Evolutionary conservation across 1,140 invertebrate genomes (phyloP).

Genomic region (Listronotus bonariensis): DNA sequence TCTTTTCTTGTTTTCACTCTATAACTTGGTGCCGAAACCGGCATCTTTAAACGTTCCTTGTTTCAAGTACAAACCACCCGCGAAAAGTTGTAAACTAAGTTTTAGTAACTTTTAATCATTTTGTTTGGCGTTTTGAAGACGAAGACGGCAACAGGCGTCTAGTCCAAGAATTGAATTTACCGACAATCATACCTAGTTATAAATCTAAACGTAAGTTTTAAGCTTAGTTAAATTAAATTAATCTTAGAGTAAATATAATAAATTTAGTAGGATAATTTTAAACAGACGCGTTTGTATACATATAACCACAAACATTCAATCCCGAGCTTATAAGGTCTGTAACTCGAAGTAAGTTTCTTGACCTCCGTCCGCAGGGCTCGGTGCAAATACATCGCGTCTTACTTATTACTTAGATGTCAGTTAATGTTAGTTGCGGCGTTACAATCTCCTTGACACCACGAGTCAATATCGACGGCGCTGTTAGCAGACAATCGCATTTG

Average conservation of each 20-base stretch:
- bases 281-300: constrained; percentile 19
- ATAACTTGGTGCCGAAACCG: constrained; percentile 1
- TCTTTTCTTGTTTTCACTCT: constrained; percentile 23
- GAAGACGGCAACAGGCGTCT: constrained; percentile 52
- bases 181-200: constrained; percentile 52
- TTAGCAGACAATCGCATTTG: constrained; percentile 31
- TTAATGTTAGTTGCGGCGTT: constrained; percentile 24
- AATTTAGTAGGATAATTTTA: constrained; percentile 23
- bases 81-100: constrained; percentile 35
- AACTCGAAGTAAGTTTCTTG: constrained; percentile 28
- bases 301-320: constrained; percentile 16
- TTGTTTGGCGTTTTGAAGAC: constrained; percentile 53
- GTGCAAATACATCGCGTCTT: constrained; percentile 11
- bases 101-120: constrained; percentile 30
- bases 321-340: constrained; percentile 20
- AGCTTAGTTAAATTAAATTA: constrained; percentile 39
- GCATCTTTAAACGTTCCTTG: constrained; percentile 18
- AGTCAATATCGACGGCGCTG: constrained; percentile 23
- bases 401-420: constrained; percentile 17
- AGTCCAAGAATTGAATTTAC: constrained; percentile 57
- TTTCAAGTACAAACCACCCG: constrained; percentile 33
- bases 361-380: constrained; percentile 33
- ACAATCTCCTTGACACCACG: constrained; percentile 23
- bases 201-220: constrained; percentile 31
- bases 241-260: constrained; percentile 35